Evolutionary conservation across 2,797 vertebrate species (phyloP), one percentile per base, ranked within the genome.

Genomic region (Thunnus albacares): DNA sequence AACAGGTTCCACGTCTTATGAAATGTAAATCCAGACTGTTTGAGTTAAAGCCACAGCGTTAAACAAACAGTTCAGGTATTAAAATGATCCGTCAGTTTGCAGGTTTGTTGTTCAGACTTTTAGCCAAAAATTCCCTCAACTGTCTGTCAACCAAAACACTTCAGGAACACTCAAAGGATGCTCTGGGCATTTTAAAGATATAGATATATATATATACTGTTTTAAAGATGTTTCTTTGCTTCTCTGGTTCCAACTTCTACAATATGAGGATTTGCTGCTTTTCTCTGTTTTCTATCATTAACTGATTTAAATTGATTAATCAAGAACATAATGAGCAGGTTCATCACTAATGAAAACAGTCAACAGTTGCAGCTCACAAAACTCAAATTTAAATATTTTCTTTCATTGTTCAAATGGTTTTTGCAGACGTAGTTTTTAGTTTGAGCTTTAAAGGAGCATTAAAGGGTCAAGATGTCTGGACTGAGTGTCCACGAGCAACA

Each of bases 121-220:
- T 5, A 82, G 78, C 80, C 87, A 87, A 85, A 86, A 73, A 73
- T 79, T 77, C 60, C 35, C 26, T 80, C 63, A 67, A 38, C 69
- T 71, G 75, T 83, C 57, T 75, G 61, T 62, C 66, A 77, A 86
- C 65, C 62, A 66, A 81, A 83, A 74, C 63, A 22, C 72, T 87
- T 80, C 84, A 85, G 84, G 83, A 84, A 78, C 52, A 60, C 43
- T 63, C 68, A 67, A 22, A 65, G 68, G 72, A 81, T 59, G 26
- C 59, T 71, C 12, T 30, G 68, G 62, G 67, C 80, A 67, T 83
- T 72, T 75, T 3, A 68, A 13, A 52, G 3, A 7, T 68, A 43
- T 6, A 65, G 18, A 64, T 7, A 28, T 43, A 38, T 33, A 33
- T 14, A 43, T 43, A 43, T 43, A 38, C 38, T 38, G 51, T 60